phyloP scores from a whole-genome alignment of 2,888 invertebrate genomes.

The Rapana venosa region DNA sequence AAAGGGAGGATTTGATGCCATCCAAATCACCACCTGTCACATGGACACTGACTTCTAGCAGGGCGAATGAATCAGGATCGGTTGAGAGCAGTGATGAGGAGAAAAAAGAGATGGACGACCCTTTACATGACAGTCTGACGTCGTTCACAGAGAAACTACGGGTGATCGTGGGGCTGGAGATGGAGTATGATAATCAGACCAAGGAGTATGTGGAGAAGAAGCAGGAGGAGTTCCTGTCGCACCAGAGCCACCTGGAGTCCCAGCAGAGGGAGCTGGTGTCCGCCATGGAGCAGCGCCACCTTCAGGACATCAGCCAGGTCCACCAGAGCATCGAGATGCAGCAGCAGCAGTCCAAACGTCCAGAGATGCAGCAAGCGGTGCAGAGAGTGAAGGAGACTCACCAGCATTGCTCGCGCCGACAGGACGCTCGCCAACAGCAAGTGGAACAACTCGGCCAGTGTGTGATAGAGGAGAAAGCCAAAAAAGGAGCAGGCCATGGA shows the following conservation, averaged over 20 bases:
- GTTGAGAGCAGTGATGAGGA: not conserved
- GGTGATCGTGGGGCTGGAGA: slow-evolving; percentile 41
- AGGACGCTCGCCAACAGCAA: slow-evolving; percentile 40
- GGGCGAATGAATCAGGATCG: not conserved
- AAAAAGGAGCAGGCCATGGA: slow-evolving; percentile 56
- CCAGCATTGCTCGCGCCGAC: slow-evolving; percentile 34
- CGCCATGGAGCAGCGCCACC: slow-evolving; percentile 3
- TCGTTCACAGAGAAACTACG: slow-evolving; percentile 12
- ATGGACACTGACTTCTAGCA: too few species aligned
- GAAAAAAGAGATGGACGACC: not conserved
- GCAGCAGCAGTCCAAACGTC: slow-evolving; percentile 3
- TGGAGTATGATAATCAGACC: slow-evolving; percentile 51
- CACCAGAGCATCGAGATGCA: slow-evolving; percentile 1
- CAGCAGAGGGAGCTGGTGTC: not conserved
- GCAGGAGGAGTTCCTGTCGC: slow-evolving; percentile 29
- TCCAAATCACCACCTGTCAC: too few species aligned
- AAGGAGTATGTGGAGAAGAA: slow-evolving; percentile 39
- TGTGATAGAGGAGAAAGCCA: slow-evolving; percentile 43
- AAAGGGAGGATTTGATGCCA: too few species aligned
- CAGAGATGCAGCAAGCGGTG: slow-evolving; percentile 33
- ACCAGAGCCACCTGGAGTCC: slow-evolving; percentile 23
- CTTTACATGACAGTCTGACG: not conserved
- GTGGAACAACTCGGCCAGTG: slow-evolving; percentile 39
- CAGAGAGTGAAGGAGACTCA: slow-evolving; percentile 46
- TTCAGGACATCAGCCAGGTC: not conserved